Evolutionary conservation across 2,888 invertebrate species (phyloP).

Genomic region (Cyclophora punctaria): DNA sequence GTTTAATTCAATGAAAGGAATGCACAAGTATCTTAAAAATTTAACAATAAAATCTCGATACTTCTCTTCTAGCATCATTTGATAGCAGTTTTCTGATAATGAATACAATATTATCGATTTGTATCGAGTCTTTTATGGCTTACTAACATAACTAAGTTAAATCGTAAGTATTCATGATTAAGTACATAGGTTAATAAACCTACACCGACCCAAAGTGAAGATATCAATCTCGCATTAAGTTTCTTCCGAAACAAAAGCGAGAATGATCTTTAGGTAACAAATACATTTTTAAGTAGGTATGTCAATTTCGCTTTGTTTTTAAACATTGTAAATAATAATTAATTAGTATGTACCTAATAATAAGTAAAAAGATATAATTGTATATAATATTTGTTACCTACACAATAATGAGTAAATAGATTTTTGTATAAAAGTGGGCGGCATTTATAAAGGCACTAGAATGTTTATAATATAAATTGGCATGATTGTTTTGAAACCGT

Average conservation of each 20-base stretch:
- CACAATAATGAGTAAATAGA: not conserved
- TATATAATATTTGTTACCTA: not conserved
- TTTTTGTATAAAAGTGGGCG: not conserved
- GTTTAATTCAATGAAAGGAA: too few relatives aligned
- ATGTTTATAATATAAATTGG: too few relatives aligned
- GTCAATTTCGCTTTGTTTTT: not conserved
- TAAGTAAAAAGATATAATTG: not conserved
- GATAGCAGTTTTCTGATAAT: too few relatives aligned
- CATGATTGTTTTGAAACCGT: too few relatives aligned
- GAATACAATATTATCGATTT: too few relatives aligned
- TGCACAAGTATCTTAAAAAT: too few relatives aligned
- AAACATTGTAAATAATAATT: not conserved
- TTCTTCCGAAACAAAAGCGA: constrained; percentile 62
- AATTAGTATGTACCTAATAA: not conserved
- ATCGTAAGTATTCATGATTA: too few relatives aligned
- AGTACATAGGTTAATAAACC: too few relatives aligned
- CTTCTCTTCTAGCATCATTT: too few relatives aligned
- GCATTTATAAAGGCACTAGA: constrained; percentile 15
- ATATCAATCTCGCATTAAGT: constrained; percentile 50
- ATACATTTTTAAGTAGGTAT: constrained; percentile 6
- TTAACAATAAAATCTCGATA: too few relatives aligned
- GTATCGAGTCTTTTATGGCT: too few relatives aligned
- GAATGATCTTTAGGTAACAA: constrained; percentile 22
- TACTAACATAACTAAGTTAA: too few relatives aligned
- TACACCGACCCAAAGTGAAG: constrained; percentile 3